Evolutionary conservation across 2,113 vertebrate genomes (phyloP).

Genomic region (Melospiza melodia): DNA sequence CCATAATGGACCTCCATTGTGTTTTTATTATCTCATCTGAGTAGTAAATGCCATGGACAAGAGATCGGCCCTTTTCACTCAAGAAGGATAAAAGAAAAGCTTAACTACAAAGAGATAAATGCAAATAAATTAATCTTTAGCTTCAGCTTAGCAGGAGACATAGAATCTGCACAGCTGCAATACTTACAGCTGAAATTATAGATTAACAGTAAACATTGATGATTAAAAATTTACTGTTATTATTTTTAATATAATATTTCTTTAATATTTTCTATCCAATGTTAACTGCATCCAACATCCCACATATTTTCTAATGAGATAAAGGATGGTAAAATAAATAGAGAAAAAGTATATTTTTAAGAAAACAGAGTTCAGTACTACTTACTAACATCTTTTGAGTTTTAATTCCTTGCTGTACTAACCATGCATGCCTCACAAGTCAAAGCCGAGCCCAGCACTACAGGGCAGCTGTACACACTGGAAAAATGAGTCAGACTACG

Average conservation of each 20-base stretch:
- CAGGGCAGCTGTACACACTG: not conserved
- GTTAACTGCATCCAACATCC: not conserved
- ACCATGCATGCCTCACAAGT: not conserved
- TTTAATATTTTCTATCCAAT: not conserved
- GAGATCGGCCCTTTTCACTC: fast-evolving
- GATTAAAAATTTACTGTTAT: not conserved
- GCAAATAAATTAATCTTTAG: not conserved
- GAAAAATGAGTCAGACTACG: not conserved
- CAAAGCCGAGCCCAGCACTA: not conserved
- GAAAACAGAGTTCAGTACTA: not conserved
- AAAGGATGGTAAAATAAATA: not conserved
- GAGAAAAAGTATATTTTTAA: not conserved
- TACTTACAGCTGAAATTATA: not conserved
- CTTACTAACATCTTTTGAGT: not conserved
- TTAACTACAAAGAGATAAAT: not conserved
- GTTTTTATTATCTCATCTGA: not conserved
- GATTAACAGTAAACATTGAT: not conserved
- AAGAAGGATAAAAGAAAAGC: not conserved
- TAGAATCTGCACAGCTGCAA: not conserved
- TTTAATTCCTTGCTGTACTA: not conserved
- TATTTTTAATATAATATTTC: not conserved
- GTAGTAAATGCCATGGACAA: not conserved
- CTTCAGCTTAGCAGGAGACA: not conserved
- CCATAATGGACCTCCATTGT: not conserved
- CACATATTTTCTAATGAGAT: not conserved